Evolutionary conservation across 2,113 vertebrate genomes (phyloP).

Genomic region (Struthidea cinerea): DNA sequence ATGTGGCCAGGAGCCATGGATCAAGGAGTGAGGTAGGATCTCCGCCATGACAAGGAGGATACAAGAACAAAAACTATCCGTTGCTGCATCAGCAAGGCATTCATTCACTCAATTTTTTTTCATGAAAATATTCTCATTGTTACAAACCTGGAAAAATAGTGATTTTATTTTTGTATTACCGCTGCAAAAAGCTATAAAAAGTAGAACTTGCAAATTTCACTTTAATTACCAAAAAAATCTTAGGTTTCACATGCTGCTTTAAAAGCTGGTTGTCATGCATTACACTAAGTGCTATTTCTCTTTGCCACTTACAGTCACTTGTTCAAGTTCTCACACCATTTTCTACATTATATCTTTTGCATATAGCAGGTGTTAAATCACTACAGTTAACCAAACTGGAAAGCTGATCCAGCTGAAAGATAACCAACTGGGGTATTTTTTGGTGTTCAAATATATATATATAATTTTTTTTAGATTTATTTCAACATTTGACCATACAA

Average conservation of each 20-base stretch:
- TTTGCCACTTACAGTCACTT: background rate
- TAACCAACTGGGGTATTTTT: background rate
- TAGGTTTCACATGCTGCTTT: too few relatives aligned
- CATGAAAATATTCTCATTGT: background rate
- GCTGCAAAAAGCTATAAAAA: background rate
- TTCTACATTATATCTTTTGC: background rate
- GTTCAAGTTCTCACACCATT: background rate
- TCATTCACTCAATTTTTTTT: background rate
- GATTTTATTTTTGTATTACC: background rate
- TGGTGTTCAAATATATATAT: background rate
- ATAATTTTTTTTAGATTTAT: background rate
- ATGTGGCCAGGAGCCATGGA: background rate
- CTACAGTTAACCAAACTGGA: background rate
- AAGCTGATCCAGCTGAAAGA: background rate
- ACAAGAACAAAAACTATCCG: background rate
- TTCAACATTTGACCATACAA: background rate
- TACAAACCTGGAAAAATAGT: background rate
- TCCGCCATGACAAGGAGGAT: background rate
- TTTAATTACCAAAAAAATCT: background rate
- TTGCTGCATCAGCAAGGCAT: background rate
- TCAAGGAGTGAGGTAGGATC: background rate
- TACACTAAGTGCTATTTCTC: background rate
- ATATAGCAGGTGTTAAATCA: background rate
- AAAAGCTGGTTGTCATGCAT: too few relatives aligned
- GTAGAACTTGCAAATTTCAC: background rate